Evolutionary conservation across 2,888 invertebrate genomes (phyloP), one percentile per base, ranked within the genome.

Genomic region (Ellobium chinense): DNA sequence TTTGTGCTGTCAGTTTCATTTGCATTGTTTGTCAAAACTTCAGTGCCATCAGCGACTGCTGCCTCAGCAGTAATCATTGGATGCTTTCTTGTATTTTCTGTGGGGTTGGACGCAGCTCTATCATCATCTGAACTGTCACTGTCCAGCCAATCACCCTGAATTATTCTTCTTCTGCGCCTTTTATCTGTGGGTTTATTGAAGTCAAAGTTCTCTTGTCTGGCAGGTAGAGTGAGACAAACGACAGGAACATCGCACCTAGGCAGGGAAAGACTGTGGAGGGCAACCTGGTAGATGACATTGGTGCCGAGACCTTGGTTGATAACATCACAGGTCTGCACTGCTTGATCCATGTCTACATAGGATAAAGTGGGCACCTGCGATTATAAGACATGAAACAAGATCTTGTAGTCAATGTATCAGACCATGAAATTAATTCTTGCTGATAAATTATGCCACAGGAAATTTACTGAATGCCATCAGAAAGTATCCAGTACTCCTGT

Each of bases 51-150:
- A n/a, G n/a, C n/a, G n/a, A n/a, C n/a, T n/a, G n/a, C n/a, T n/a
- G n/a, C n/a, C n/a, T n/a, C n/a, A n/a, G n/a, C n/a, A n/a, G n/a
- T n/a, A n/a, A n/a, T n/a, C n/a, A n/a, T n/a, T n/a, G n/a, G n/a
- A n/a, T n/a, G n/a, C n/a, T n/a, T n/a, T n/a, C n/a, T n/a, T n/a
- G n/a, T n/a, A n/a, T n/a, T n/a, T n/a, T n/a, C n/a, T n/a, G n/a
- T n/a, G n/a, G n/a, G n/a, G n/a, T n/a, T n/a, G n/a, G n/a, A n/a
- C n/a, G n/a, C n/a, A n/a, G n/a, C n/a, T n/a, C n/a, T n/a, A 46
- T 62, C 39, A 14, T 87, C 88, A 80, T 86, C 84, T 7, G 89
- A 90, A 1, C 81, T 87, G 63, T 90, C 90, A 82, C 89, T 90
- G 74, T 90, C 89, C 69, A 87, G 88, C 66, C 89, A 60, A 29